Evolutionary conservation across 92 coral and sea anemone genomes (phyloP).

Genomic region (Plumapathes pennacea): DNA sequence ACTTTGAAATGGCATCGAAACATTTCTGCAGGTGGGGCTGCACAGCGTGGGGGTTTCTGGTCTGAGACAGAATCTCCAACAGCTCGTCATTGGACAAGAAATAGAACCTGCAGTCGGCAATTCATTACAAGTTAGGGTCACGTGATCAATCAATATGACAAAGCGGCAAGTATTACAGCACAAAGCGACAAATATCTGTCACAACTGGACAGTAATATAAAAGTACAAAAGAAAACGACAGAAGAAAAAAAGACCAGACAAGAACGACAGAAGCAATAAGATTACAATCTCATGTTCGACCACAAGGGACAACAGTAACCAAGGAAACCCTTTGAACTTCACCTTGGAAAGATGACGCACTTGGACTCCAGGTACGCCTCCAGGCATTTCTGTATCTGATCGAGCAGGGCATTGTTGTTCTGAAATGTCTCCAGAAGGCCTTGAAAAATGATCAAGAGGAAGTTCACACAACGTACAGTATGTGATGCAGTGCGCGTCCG

Average conservation of each 20-base stretch:
- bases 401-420: conserved; percentile 95
- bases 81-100: conserved; percentile 95
- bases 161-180: too few relatives aligned
- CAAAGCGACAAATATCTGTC: background rate
- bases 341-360: conserved; percentile 99
- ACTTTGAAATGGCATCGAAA: conserved; percentile 98
- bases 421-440: conserved; percentile 94
- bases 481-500: too few relatives aligned
- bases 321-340: background rate
- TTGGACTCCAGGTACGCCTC: conserved; percentile 98
- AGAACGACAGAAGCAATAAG: background rate
- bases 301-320: background rate
- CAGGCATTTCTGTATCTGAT: conserved; percentile 97
- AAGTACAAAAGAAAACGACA: too few relatives aligned
- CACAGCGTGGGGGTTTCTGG: conserved; percentile 98
- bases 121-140: too few relatives aligned
- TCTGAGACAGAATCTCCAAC: conserved; percentile 93
- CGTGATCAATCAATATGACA: too few relatives aligned
- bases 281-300: background rate
- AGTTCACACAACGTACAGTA: background rate
- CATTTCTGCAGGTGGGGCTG: conserved; percentile 99
- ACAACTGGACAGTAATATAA: too few relatives aligned
- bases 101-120: conserved; percentile 79
- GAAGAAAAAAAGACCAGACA: too few relatives aligned
- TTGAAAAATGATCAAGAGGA: conserved; percentile 1